Evolutionary conservation across 1,140 invertebrate genomes (phyloP).

Genomic region (Eriocheir sinensis): DNA sequence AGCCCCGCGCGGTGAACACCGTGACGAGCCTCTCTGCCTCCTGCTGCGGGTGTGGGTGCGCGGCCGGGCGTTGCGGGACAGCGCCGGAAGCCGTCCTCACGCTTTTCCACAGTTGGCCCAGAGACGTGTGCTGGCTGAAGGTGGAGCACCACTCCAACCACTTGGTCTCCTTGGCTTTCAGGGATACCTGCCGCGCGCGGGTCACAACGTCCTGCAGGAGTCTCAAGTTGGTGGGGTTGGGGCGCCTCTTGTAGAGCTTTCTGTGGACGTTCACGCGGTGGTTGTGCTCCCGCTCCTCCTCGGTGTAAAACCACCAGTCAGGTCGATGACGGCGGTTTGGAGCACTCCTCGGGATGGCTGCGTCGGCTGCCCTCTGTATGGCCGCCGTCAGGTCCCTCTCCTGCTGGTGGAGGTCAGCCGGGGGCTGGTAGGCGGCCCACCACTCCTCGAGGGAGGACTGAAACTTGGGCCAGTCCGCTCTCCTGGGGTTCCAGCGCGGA

Average conservation of each 20-base stretch:
- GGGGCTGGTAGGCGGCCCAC: not conserved
- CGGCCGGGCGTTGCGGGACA: too few species aligned
- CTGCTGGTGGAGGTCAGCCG: not conserved
- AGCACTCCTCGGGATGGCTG: not conserved
- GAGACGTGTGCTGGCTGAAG: too few species aligned
- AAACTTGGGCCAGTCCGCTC: not conserved
- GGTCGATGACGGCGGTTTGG: not conserved
- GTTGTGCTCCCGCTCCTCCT: not conserved
- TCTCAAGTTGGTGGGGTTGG: not conserved
- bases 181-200: not conserved
- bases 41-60: not conserved
- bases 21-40: not conserved
- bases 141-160: too few species aligned
- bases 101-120: too few species aligned
- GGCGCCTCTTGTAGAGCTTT: not conserved
- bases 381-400: not conserved
- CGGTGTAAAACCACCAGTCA: not conserved
- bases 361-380: not conserved
- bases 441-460: not conserved
- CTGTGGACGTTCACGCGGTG: not conserved
- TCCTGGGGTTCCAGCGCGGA: too few species aligned
- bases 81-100: too few species aligned
- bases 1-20: not conserved
- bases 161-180: not conserved
- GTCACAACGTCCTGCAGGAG: too few species aligned